A percentile compares a stretch with the other conserved stretches of the same genome.
Evolutionary conservation across 64 coral and sea anemone genomes (phyloP).

Genomic region (Porites australiensis): DNA sequence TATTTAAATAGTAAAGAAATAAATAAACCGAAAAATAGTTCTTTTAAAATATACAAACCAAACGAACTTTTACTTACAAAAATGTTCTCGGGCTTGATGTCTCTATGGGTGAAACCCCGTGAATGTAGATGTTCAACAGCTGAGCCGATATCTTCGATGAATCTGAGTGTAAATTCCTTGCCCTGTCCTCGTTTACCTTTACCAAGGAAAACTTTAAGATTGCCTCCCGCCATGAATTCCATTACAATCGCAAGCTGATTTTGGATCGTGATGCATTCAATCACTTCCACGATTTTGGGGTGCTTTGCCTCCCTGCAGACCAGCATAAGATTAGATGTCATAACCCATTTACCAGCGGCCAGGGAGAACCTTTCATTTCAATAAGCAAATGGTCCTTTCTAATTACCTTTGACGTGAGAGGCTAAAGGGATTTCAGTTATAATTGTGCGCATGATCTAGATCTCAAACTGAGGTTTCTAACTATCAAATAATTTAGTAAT

Average conservation of each 20-base stretch:
- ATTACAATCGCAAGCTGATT: conserved; percentile 80
- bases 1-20: too few species aligned
- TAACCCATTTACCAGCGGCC: too few species aligned
- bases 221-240: conserved; percentile 74
- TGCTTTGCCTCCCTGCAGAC: conserved; percentile 70
- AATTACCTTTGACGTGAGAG: too few species aligned
- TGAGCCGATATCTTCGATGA: conserved; percentile 78
- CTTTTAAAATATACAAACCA: too few species aligned
- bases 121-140: conserved; percentile 78
- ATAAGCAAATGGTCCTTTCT: too few species aligned
- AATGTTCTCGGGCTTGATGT: conserved; percentile 80
- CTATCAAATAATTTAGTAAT: too few species aligned
- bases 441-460: too few species aligned
- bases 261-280: conserved; percentile 73
- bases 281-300: conserved; percentile 63
- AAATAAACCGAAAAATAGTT: too few species aligned
- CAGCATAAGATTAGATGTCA: background rate
- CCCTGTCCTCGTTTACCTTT: conserved; percentile 2
- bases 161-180: conserved; percentile 57
- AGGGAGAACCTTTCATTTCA: too few species aligned
- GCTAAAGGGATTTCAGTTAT: too few species aligned
- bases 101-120: conserved; percentile 72
- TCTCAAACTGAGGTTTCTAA: too few species aligned
- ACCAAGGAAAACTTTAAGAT: conserved; percentile 42
- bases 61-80: conserved; percentile 45